phyloP scores from a whole-genome alignment of 2,888 invertebrate species.

The Lepidocyrtoides sp. region DNA sequence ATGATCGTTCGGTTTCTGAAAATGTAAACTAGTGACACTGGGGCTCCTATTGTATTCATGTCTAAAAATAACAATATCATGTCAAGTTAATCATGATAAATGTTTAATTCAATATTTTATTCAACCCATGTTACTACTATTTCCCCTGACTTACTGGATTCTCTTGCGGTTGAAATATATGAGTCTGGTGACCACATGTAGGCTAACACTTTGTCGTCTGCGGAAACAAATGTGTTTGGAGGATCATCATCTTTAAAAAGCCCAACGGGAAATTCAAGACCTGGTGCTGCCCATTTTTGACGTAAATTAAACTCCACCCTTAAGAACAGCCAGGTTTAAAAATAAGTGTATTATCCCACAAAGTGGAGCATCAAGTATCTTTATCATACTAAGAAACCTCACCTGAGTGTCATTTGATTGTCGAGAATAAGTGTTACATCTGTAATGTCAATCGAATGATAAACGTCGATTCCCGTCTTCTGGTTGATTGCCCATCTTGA shows the following conservation, averaged over 20 bases:
- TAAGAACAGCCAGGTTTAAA: slow-evolving; percentile 62
- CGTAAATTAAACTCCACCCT: slow-evolving; percentile 95
- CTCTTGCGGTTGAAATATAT: slow-evolving; percentile 94
- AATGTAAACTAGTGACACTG: slow-evolving; percentile 93
- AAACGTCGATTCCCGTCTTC: slow-evolving; percentile 90
- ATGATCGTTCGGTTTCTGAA: slow-evolving; percentile 93
- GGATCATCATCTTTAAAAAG: slow-evolving; percentile 94
- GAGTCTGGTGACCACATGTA: slow-evolving; percentile 95
- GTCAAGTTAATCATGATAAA: neutral
- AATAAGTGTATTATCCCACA: neutral
- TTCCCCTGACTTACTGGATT: slow-evolving; percentile 90
- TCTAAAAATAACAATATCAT: slow-evolving; percentile 90
- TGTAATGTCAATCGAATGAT: slow-evolving; percentile 94
- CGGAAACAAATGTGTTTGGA: slow-evolving; percentile 92
- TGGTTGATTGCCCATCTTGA: slow-evolving; percentile 85
- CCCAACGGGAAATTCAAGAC: slow-evolving; percentile 91
- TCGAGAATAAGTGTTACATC: slow-evolving; percentile 96
- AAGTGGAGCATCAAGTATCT: no score
- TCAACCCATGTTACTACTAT: no score
- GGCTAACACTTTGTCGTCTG: slow-evolving; percentile 93
- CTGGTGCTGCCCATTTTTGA: slow-evolving; percentile 93
- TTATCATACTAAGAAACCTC: no score
- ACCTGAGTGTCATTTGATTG: slow-evolving; percentile 96
- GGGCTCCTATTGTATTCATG: slow-evolving; percentile 93
- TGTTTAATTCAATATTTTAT: no score